Conservation (phyloP, 2,113 vertebrate genomes). For the Varanus komodoensis region DNA sequence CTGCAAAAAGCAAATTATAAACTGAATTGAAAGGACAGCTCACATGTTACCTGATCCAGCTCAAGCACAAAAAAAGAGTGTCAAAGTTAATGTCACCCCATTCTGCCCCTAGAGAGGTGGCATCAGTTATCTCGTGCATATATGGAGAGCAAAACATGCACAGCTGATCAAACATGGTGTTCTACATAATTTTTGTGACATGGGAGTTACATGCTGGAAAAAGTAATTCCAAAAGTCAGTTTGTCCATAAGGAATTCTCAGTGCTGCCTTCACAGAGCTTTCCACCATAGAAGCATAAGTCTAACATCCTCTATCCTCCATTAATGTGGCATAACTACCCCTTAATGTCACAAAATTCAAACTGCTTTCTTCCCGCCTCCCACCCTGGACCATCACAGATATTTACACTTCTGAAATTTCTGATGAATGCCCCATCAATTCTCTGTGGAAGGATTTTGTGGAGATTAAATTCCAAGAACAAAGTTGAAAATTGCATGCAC, state of each 20-base stretch:
- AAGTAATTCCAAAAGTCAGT: not conserved
- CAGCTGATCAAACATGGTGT: not conserved
- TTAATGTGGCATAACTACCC: not conserved
- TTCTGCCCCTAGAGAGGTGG: not conserved
- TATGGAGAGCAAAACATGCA: not conserved
- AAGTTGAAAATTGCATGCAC: not conserved
- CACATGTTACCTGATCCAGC: not conserved
- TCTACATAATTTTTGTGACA: not conserved
- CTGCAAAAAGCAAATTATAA: not conserved
- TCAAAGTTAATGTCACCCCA: not conserved
- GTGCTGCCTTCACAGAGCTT: not conserved
- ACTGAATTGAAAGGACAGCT: not conserved
- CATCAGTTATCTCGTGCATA: not conserved
- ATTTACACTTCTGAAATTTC: not conserved
- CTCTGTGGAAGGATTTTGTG: not conserved
- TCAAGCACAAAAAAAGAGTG: not conserved
- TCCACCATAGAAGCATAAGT: not conserved
- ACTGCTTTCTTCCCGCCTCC: no score
- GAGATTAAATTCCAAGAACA: not conserved
- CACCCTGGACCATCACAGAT: not conserved
- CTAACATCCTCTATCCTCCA: not conserved
- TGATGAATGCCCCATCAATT: not conserved
- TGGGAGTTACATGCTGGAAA: not conserved
- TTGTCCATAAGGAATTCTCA: not conserved
- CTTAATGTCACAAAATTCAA: not conserved